Conservation (phyloP, 2,113 vertebrate species). For the Sorex araneus region DNA sequence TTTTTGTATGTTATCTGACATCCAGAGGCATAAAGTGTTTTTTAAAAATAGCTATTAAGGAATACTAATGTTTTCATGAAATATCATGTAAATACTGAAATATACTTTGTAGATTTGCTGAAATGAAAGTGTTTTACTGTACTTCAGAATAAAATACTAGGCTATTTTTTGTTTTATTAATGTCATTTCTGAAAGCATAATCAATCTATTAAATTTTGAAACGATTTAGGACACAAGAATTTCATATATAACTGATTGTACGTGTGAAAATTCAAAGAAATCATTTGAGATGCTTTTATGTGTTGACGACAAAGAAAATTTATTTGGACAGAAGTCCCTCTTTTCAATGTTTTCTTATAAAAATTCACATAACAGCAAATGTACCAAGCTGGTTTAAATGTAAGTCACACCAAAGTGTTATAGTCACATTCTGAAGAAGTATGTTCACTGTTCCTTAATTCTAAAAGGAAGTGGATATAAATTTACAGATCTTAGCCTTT, state of each 20-base stretch:
- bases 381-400: conserved; percentile 27
- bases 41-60: background rate
- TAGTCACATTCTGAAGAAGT: background rate
- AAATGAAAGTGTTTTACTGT: background rate
- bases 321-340: conserved; percentile 38
- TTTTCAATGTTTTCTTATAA: background rate
- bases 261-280: background rate
- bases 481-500: background rate
- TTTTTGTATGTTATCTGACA: background rate
- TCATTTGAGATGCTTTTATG: conserved; percentile 20
- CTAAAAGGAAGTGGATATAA: background rate
- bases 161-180: background rate
- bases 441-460: conserved; percentile 54
- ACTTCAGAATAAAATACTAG: background rate
- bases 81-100: background rate
- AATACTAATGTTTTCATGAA: background rate
- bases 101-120: background rate
- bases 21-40: conserved; percentile 12
- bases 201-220: conserved; percentile 44
- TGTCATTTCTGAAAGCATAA: conserved; percentile 59
- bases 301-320: conserved; percentile 79
- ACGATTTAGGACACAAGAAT: background rate
- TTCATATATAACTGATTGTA: conserved; percentile 31
- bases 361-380: conserved; percentile 38
- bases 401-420: background rate